Evolutionary conservation across 2,113 vertebrate species (phyloP).

Genomic region (Melanerpes aurifrons): DNA sequence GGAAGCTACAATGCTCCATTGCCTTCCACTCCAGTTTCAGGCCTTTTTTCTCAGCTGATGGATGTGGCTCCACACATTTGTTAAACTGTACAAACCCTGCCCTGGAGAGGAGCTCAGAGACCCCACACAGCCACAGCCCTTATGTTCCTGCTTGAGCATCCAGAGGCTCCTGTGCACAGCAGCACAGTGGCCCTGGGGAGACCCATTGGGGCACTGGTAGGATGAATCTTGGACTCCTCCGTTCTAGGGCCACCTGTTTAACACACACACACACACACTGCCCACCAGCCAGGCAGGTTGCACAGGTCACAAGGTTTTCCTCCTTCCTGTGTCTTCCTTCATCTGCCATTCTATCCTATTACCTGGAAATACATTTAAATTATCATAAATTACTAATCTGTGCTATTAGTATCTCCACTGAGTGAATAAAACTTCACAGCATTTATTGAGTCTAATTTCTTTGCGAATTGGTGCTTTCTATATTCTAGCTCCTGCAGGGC

Average conservation of each 20-base stretch:
- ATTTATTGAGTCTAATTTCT: background rate
- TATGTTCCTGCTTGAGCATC: no score
- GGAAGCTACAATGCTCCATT: background rate
- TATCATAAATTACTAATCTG: background rate
- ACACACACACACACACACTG: no score
- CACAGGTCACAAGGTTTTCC: background rate
- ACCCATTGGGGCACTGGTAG: rapidly evolving
- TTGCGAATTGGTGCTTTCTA: background rate
- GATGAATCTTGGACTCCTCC: background rate
- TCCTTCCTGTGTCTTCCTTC: rapidly evolving
- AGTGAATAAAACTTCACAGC: background rate
- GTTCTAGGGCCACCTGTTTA: background rate
- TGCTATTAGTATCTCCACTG: background rate
- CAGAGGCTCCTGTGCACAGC: no score
- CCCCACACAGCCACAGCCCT: no score
- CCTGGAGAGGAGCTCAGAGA: no score
- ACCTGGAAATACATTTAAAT: background rate
- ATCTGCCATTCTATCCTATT: background rate
- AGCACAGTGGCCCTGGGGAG: background rate
- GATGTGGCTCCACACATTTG: no score
- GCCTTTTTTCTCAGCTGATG: no score
- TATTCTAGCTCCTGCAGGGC: background rate
- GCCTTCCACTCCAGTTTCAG: no score
- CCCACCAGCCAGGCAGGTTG: background rate
- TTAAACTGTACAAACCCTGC: no score